A percentile compares a stretch with the other conserved stretches of the same genome.
phyloP scores from a whole-genome alignment of 2,797 vertebrate genomes.

The Helostoma temminkii region DNA sequence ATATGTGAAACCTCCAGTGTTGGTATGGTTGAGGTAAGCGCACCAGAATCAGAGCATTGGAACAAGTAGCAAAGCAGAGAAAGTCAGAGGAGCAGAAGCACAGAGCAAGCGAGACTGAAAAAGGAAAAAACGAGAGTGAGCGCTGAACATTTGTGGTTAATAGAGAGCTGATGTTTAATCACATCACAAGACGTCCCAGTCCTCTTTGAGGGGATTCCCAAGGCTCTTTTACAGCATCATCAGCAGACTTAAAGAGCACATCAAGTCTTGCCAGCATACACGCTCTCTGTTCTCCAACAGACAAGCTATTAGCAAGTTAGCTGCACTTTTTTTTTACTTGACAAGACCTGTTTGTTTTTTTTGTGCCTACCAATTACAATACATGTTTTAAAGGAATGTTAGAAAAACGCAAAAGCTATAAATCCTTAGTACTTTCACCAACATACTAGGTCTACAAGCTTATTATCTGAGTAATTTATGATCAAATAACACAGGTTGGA shows the following conservation, averaged over 20 bases:
- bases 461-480: slow-evolving; percentile 16
- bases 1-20: slow-evolving; percentile 27
- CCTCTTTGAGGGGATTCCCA: slow-evolving; percentile 76
- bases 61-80: slow-evolving; percentile 23
- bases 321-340: slow-evolving; percentile 30
- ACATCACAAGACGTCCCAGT: slow-evolving; percentile 73
- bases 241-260: slow-evolving; percentile 70
- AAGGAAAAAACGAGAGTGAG: slow-evolving; percentile 10
- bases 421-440: slow-evolving; percentile 2
- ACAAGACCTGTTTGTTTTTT: slow-evolving; percentile 37
- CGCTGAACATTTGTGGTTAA: slow-evolving; percentile 70
- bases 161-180: slow-evolving; percentile 73
- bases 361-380: slow-evolving; percentile 15
- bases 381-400: slow-evolving; percentile 18
- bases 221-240: slow-evolving; percentile 69
- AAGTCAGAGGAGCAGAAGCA: slow-evolving; percentile 24
- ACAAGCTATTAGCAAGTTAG: slow-evolving; percentile 57
- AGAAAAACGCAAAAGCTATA: slow-evolving; percentile 14
- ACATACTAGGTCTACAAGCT: not conserved
- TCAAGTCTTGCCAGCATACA: slow-evolving; percentile 46
- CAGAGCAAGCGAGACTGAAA: slow-evolving; percentile 19
- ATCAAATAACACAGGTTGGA: not conserved
- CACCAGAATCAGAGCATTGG: slow-evolving; percentile 40
- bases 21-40: slow-evolving; percentile 35
- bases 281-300: slow-evolving; percentile 30